phyloP scores from a whole-genome alignment of 2,113 vertebrate species.

The Otus sunia region DNA sequence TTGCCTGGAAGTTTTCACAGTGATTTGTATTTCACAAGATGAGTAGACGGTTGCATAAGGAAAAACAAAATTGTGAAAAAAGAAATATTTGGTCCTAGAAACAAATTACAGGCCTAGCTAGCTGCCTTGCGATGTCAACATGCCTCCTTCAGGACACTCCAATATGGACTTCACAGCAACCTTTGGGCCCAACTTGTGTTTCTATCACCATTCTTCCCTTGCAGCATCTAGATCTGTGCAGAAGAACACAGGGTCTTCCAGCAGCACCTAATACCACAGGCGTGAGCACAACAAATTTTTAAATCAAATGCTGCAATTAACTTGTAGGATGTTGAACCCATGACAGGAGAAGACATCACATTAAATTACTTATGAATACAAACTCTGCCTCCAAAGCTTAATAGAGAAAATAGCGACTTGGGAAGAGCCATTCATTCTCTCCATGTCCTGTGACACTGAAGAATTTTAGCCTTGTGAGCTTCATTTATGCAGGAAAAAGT shows the following conservation, averaged over 20 bases:
- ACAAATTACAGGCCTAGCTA: background rate
- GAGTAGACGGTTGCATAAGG: background rate
- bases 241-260: background rate
- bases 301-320: background rate
- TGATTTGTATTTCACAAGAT: background rate
- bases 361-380: background rate
- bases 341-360: background rate
- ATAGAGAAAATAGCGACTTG: background rate
- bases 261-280: background rate
- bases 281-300: rapidly evolving
- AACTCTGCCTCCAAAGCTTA: background rate
- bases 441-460: background rate
- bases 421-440: background rate
- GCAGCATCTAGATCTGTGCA: background rate
- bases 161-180: background rate
- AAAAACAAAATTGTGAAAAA: background rate
- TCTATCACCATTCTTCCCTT: background rate
- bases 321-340: background rate
- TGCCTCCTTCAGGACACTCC: background rate
- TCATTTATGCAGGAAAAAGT: background rate
- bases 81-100: background rate
- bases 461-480: background rate
- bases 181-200: background rate
- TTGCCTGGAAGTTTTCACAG: slow-evolving; percentile 43
- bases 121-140: background rate